Base-by-base conservation (phyloP, 2,113 vertebrate genomes). In the Anguilla japonica region DNA sequence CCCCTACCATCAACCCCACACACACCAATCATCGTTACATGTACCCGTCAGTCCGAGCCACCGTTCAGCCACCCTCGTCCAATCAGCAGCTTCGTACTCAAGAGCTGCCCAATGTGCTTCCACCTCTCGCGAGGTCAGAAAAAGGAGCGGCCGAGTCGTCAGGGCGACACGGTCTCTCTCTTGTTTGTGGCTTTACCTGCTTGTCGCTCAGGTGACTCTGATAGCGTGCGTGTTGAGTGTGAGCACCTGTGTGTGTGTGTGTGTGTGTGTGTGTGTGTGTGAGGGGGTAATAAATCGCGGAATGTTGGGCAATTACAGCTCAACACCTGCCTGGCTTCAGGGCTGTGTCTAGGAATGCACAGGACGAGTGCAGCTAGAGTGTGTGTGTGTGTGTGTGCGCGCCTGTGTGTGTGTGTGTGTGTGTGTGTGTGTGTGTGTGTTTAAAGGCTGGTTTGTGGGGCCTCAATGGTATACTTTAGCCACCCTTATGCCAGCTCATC, bases 271-370 rank as follows among this genome's bases (percentile, higher is more conserved):
- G 39, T 34, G 83, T 29, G 41, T 75, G 83, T 67, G 26, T 34
- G 83, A 43, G 78, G 71, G 85, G 39, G 78, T 84, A 84, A 89
- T 89, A 92, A 89, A 92, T 53, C 79, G 53, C 84, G 90, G 90
- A 91, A 91, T 91, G 90, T 83, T 75, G 85, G 40, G 79, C 83
- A 88, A 89, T 89, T 89, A 87, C 67, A 56, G 85, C 67, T 41
- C 41, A 79, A 83, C 90, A 91, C 88, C 90, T 91, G 90, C 85
- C 87, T 50, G 81, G 86, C 90, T 89, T 75, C 81, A 83, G 87
- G 88, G 89, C 83, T 87, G 85, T 88, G 86, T 87, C 78, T 78
- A 84, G 78, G 83, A 90, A 87, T 84, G 89, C 80, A 86, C 82
- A 87, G 88, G 78, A 78, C 86, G 85, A 34, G 39, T 29, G 40